These are phyloP conservation scores for Drosophila quinaria DNA, from an alignment of 2,888 invertebrate species.

Conservation along the genomic window DNA sequence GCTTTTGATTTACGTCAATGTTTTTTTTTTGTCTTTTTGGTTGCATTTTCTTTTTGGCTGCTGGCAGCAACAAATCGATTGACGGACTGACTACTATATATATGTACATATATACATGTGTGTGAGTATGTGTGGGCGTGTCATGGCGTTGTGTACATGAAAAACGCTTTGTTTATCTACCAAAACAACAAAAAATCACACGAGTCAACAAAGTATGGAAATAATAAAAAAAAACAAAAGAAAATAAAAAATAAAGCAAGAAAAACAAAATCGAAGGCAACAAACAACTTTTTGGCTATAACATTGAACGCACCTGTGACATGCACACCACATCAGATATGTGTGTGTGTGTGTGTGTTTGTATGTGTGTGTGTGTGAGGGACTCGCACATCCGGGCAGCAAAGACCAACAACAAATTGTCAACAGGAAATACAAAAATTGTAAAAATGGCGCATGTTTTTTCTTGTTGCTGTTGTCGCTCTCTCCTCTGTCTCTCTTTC, in stretches of 20 bases:
- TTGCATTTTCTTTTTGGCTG: slow-evolving; percentile 45
- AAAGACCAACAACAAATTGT: slow-evolving; percentile 65
- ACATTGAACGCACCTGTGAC: slow-evolving; percentile 77
- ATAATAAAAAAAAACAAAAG: slow-evolving; percentile 31
- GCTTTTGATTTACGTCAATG: slow-evolving; percentile 78
- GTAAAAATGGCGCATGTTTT: slow-evolving; percentile 48
- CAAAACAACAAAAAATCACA: slow-evolving; percentile 59
- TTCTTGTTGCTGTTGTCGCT: slow-evolving; percentile 3
- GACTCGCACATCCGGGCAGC: slow-evolving; percentile 72
- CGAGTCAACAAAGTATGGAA: slow-evolving; percentile 61
- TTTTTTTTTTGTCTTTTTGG: slow-evolving; percentile 37
- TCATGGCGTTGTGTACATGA: slow-evolving; percentile 45
- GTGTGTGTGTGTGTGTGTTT: slow-evolving; percentile 37
- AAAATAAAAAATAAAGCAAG: slow-evolving; percentile 27
- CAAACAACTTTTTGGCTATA: slow-evolving; percentile 34
- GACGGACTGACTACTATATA: slow-evolving; percentile 59
- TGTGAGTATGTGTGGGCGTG: slow-evolving; percentile 40
- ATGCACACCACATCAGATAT: slow-evolving; percentile 50
- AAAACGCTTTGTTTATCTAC: slow-evolving; percentile 79
- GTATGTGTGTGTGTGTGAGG: slow-evolving; percentile 33
- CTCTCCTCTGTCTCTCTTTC: background rate
- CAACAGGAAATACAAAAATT: slow-evolving; percentile 73
- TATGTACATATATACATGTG: slow-evolving; percentile 6
- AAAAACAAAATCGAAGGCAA: slow-evolving; percentile 14
- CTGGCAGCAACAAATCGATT: slow-evolving; percentile 73